phyloP scores from a whole-genome alignment of 2,888 invertebrate genomes.

The Nephrotoma appendiculata region DNA sequence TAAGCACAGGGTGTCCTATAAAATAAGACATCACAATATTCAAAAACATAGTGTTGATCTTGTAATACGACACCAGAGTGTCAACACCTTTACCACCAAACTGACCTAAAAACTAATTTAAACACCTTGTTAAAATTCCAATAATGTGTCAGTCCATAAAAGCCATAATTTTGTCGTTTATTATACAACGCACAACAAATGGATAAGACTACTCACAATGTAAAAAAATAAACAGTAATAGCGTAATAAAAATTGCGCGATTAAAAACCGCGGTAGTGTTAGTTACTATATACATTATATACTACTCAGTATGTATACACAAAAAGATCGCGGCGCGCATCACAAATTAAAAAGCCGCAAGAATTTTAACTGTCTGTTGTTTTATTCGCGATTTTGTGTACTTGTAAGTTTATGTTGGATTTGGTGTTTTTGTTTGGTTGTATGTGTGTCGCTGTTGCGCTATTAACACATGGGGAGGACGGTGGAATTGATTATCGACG shows the following conservation, averaged over 20 bases:
- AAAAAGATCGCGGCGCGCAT: not conserved
- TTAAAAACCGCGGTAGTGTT: not conserved
- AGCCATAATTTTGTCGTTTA: not conserved
- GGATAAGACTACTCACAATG: not conserved
- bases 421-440: not conserved
- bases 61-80: not conserved
- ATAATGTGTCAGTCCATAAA: not conserved
- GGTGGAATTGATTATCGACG: not conserved
- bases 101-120: not conserved
- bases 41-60: not conserved
- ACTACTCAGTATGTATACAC: not conserved
- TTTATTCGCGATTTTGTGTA: not conserved
- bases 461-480: not conserved
- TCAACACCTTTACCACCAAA: not conserved
- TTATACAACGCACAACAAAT: not conserved
- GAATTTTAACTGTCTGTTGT: not conserved
- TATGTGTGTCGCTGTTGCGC: not conserved
- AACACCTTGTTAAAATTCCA: not conserved
- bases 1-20: too few species aligned
- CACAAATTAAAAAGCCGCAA: not conserved
- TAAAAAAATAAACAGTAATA: not conserved
- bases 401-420: not conserved
- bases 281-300: not conserved
- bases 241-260: not conserved
- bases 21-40: too few species aligned